Evolutionary conservation across 2,113 vertebrate genomes (phyloP), one percentile per base, ranked within the genome.

Genomic region (Coryphaenoides rupestris): DNA sequence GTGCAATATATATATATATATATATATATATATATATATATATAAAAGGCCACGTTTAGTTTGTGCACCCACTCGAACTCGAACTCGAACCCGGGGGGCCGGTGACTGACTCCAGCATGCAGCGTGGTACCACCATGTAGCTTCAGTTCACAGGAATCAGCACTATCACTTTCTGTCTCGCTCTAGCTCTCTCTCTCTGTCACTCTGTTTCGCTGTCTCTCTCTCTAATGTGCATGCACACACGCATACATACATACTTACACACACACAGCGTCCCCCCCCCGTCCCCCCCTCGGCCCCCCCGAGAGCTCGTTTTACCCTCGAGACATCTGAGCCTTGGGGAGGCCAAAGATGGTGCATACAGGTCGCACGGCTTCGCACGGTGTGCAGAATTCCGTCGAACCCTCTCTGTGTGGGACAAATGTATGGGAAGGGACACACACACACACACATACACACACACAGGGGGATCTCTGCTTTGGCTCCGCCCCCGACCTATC

Each of bases 331-430:
- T 68, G 73, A 83, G 82, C 82, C 76, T 80, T 66, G 75, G 79
- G 68, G 80, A 66, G 82, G 80, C 83, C 87, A 89, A n/a, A n/a
- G 86, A 87, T 90, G 88, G 89, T 81, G 63, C 84, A 79, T 79
- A 74, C 78, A 79, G 74, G 70, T 75, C 66, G 78, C 81, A 72
- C 26, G 83, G 81, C 73, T 45, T 22, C 17, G n/a, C n/a, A n/a
- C 75, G 56, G 63, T 80, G 60, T 77, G 72, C 66, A 63, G 74
- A 23, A 69, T 40, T 66, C 22, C 56, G 21, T 55, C 45, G n/a
- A n/a, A n/a, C 63, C 33, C 9, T 40, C 33, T 40, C 33, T 40
- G 33, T 40, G 33, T n/a, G n/a, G 33, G 33, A 40, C 9, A 10
- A 40, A 40, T 40, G 33, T 40, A 40, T 40, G 53, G n/a, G 17